These are phyloP conservation scores for Lamellibrachia columna DNA, from an alignment of 2,888 invertebrate genomes.

Conservation along the genomic window DNA sequence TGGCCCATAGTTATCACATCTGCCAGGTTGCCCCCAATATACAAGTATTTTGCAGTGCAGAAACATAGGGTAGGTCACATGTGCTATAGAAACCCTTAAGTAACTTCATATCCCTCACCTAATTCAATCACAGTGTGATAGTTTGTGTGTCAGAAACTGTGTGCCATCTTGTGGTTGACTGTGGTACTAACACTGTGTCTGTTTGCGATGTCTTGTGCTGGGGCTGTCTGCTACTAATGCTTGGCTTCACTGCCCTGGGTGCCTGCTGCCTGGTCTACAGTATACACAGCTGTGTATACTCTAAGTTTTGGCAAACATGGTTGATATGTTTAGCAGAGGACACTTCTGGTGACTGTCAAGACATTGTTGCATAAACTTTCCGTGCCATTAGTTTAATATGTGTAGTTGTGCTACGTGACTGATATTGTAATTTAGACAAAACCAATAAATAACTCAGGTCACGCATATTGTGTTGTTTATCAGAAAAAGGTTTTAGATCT, in stretches of 20 bases:
- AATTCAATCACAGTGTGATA: not conserved
- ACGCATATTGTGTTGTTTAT: not conserved
- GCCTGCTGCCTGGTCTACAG: not conserved
- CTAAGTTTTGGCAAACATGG: not conserved
- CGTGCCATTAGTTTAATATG: not conserved
- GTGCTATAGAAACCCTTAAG: not conserved
- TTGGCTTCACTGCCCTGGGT: constrained; percentile 12
- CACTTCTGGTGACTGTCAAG: not conserved
- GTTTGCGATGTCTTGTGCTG: not conserved
- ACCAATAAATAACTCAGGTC: not conserved
- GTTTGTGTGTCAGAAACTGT: not conserved
- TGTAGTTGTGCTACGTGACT: not conserved
- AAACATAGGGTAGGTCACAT: not conserved
- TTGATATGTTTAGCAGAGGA: not conserved
- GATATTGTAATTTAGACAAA: not conserved
- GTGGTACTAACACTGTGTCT: not conserved
- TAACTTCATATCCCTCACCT: not conserved
- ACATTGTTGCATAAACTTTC: not conserved
- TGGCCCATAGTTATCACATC: not conserved
- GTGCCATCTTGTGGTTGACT: not conserved
- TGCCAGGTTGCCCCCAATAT: not conserved
- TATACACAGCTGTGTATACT: not conserved
- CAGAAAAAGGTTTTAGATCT: not conserved
- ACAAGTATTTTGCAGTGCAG: not conserved
- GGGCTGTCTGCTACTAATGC: not conserved